Evolutionary conservation across 2,113 vertebrate species (phyloP).

Genomic region (Gorilla gorilla): DNA sequence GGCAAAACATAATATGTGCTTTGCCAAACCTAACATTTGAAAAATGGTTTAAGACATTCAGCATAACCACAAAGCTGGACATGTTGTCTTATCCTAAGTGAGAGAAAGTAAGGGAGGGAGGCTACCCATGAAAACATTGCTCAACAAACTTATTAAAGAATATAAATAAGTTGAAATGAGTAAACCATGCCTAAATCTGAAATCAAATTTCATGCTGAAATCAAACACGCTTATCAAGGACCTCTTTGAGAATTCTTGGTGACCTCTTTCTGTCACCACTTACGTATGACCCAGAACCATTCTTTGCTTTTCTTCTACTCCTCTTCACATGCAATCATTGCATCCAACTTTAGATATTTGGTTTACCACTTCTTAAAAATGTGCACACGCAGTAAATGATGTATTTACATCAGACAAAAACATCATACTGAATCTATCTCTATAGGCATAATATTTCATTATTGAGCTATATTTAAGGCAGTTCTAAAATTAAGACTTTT

Average conservation of each 20-base stretch:
- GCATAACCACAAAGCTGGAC: background rate
- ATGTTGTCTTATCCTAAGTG: background rate
- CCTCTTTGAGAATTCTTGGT: background rate
- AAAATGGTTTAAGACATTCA: constrained; percentile 15
- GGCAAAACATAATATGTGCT: background rate
- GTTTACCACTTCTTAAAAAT: background rate
- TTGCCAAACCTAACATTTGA: constrained; percentile 48
- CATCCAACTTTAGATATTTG: background rate
- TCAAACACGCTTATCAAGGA: background rate
- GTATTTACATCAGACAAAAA: background rate
- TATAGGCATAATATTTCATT: background rate
- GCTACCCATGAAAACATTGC: background rate
- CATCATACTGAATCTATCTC: background rate
- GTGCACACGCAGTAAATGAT: background rate
- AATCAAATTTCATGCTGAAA: background rate
- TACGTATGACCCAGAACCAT: background rate
- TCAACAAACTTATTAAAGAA: too few species aligned
- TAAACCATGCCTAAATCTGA: background rate
- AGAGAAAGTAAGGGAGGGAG: background rate
- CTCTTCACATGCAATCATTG: background rate
- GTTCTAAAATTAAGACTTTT: background rate
- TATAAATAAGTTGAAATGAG: background rate
- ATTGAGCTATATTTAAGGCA: background rate
- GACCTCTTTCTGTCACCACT: background rate
- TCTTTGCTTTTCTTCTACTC: background rate